Evolutionary conservation across 2,888 invertebrate species (phyloP).

Genomic region (Ctenicera cuprea): DNA sequence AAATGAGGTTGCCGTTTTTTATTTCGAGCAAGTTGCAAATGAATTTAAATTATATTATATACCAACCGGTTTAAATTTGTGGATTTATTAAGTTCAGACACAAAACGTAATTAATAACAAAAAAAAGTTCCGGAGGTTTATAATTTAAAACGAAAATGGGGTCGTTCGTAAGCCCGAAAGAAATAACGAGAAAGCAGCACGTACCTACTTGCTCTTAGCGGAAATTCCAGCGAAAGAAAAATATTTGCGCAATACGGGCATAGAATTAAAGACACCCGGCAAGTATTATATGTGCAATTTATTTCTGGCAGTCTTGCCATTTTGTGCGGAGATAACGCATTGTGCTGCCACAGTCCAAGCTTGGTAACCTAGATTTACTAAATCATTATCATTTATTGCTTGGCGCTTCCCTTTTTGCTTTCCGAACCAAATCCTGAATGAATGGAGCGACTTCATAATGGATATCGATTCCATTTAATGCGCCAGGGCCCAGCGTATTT

Average conservation of each 20-base stretch:
- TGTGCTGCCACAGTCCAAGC: background rate
- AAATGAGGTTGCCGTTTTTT: conserved; percentile 12
- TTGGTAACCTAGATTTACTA: conserved; percentile 15
- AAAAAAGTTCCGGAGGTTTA: background rate
- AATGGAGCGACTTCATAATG: conserved; percentile 31
- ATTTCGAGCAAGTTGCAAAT: background rate
- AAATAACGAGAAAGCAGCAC: background rate
- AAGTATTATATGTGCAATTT: conserved; percentile 1
- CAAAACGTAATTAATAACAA: background rate
- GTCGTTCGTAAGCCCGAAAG: conserved; percentile 1
- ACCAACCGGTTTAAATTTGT: conserved; percentile 9
- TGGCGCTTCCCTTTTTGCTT: conserved; percentile 11
- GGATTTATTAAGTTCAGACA: conserved; percentile 11
- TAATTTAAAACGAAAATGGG: conserved; percentile 4
- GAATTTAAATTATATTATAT: conserved; percentile 6
- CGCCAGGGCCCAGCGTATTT: conserved; percentile 2
- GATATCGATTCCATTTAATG: conserved; percentile 31
- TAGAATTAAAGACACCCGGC: background rate
- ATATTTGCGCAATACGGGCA: conserved; percentile 2
- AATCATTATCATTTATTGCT: conserved; percentile 30
- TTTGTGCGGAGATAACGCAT: conserved; percentile 16
- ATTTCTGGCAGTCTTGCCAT: conserved; percentile 5
- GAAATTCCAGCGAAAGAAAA: conserved; percentile 3
- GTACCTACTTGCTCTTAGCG: background rate
- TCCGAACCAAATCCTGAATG: conserved; percentile 17